These are phyloP conservation scores for Acinonyx jubatus DNA, from an alignment of 2,113 vertebrate genomes.

Conservation along the genomic window DNA sequence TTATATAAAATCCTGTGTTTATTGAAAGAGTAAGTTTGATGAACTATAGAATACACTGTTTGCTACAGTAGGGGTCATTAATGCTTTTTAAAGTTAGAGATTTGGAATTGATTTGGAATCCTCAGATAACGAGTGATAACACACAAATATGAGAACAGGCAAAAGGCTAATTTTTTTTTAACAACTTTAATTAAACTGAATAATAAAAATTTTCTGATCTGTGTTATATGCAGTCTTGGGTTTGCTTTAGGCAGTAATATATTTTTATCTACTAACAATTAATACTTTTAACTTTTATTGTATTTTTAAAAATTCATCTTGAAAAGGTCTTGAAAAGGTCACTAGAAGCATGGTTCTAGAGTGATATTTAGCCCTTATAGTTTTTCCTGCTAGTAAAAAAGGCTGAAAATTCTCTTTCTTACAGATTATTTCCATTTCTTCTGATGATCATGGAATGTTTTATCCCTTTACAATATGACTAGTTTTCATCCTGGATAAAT, in stretches of 20 bases:
- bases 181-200: constrained; percentile 58
- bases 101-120: constrained; percentile 53
- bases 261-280: constrained; percentile 40
- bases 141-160: constrained; percentile 48
- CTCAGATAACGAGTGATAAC: constrained; percentile 54
- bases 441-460: not conserved
- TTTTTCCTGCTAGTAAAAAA: not conserved
- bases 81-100: constrained; percentile 55
- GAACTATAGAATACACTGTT: constrained; percentile 8
- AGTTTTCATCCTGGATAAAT: constrained; percentile 35
- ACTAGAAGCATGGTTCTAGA: not conserved
- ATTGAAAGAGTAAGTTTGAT: constrained; percentile 49
- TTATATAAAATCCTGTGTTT: constrained; percentile 55
- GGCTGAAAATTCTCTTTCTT: not conserved
- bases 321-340: constrained; percentile 41
- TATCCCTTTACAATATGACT: constrained; percentile 15
- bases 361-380: not conserved
- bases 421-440: constrained; percentile 36
- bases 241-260: constrained; percentile 66
- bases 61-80: constrained; percentile 51
- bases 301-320: constrained; percentile 54
- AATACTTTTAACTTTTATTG: constrained; percentile 35
- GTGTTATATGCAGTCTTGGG: constrained; percentile 50
- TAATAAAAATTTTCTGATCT: constrained; percentile 65
- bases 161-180: constrained; percentile 58